phyloP scores from a whole-genome alignment of 2,888 invertebrate genomes.

The Ophion costatus region DNA sequence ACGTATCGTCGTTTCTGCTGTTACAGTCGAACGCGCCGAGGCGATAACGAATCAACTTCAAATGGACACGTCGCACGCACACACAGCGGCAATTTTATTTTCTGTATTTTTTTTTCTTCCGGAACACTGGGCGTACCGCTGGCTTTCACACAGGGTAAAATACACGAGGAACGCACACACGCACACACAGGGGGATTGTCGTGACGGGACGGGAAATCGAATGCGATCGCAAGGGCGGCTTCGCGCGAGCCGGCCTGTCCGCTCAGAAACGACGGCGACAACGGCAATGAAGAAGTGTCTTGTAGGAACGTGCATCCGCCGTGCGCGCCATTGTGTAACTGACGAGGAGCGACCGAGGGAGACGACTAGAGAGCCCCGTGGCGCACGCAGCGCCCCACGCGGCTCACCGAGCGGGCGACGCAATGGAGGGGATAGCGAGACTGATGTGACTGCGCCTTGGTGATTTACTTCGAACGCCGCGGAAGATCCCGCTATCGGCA shows the following conservation, averaged over 20 bases:
- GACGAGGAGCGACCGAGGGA: constrained; percentile 47
- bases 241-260: constrained; percentile 80
- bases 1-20: too few relatives aligned
- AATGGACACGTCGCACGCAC: background rate
- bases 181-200: background rate
- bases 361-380: constrained; percentile 72
- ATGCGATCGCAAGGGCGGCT: constrained; percentile 64
- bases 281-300: constrained; percentile 65
- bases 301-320: constrained; percentile 70
- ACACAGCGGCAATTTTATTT: too few relatives aligned
- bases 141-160: background rate
- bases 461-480: too few relatives aligned
- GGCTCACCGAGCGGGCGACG: background rate
- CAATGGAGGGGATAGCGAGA: background rate
- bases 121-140: background rate
- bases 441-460: too few relatives aligned
- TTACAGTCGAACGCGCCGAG: background rate
- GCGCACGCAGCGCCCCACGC: background rate
- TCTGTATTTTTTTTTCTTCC: background rate
- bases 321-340: constrained; percentile 81
- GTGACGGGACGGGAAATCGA: background rate
- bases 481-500: too few relatives aligned
- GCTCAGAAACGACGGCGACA: constrained; percentile 82
- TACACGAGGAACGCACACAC: background rate
- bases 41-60: background rate